Evolutionary conservation across 1,140 invertebrate genomes (phyloP), one percentile per base, ranked within the genome.

Genomic region (Cydia amplana): DNA sequence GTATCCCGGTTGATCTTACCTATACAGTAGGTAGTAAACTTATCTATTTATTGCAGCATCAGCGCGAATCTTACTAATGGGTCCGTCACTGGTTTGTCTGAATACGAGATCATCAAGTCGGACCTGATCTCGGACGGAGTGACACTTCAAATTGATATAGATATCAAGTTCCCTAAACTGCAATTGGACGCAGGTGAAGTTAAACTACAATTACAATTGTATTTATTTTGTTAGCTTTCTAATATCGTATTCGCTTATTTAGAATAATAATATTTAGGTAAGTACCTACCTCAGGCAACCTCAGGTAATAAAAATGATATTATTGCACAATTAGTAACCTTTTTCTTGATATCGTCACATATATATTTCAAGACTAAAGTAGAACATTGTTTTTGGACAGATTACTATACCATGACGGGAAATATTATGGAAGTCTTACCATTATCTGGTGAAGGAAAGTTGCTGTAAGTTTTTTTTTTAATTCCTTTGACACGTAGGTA

Each of bases 381-480:
- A 10, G 36, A 40, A 40, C 36, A 40, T 32, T 73, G 28, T 67
- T 51, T 75, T 80, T 77, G 86, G 83, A 51, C 78, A 92, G 90
- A 85, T 32, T 73, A 80, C 28, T 92, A 92, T 73, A 75, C 84
- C 20, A 83, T 91, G 74, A 73, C 80, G n/a, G 89, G 91, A 25
- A 65, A 83, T 60, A 74, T 91, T 46, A 85, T 81, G 36, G 78
- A 82, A 14, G 80, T 77, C 14, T 55, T 92, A 32, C 89, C 88
- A 0, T 73, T 92, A 20, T 75, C 77, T 60, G 91, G 91, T 74
- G 60, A 82, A 20, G 91, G 91, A 72, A 78, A 55, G 51, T 67
- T 85, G 20, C 78, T 87, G 91, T 92, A 78, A 86, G 89, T 83
- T 60, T 16, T n/a, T n/a, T 7, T 23, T 60, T 60, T 60, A 10